A percentile compares a stretch with the other conserved stretches of the same genome.
phyloP scores from a whole-genome alignment of 2,888 invertebrate genomes.

The Thereva nobilitata region DNA sequence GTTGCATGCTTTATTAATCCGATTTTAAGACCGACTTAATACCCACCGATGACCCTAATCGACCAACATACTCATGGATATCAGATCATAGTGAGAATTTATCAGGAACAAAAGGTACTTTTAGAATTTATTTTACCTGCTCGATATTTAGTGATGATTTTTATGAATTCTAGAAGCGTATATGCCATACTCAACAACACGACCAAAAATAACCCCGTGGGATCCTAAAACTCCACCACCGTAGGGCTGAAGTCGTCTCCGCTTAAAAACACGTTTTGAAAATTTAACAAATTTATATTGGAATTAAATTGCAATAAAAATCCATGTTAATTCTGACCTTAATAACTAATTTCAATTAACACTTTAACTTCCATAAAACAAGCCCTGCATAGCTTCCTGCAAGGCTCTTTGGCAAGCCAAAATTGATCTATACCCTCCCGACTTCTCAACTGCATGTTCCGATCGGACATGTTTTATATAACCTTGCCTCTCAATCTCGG shows the following conservation, averaged over 20 bases:
- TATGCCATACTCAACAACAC: constrained; percentile 88
- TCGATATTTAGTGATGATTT: too few species aligned
- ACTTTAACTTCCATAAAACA: constrained; percentile 54
- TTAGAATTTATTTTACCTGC: background rate
- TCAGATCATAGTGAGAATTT: constrained; percentile 80
- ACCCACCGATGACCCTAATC: constrained; percentile 64
- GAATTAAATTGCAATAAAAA: too few species aligned
- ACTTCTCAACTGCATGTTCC: constrained; percentile 75
- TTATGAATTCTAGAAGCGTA: constrained; percentile 63
- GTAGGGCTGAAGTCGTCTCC: too few species aligned
- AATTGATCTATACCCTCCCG: constrained; percentile 84
- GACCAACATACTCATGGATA: constrained; percentile 88
- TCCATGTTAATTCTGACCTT: too few species aligned
- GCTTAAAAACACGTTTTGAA: too few species aligned
- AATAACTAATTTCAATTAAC: too few species aligned
- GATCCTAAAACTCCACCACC: constrained; percentile 54
- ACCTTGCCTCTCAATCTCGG: constrained; percentile 67
- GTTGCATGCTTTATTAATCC: background rate
- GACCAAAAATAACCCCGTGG: constrained; percentile 89
- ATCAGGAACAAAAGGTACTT: constrained; percentile 71
- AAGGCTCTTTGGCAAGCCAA: constrained; percentile 84
- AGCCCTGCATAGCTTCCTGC: constrained; percentile 83
- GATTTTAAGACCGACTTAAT: constrained; percentile 55
- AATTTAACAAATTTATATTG: too few species aligned
- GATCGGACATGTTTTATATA: constrained; percentile 76